A percentile compares a stretch with the other conserved stretches of the same genome.
Evolutionary conservation across 64 coral and sea anemone species (phyloP).

Genomic region (Montipora foliosa): DNA sequence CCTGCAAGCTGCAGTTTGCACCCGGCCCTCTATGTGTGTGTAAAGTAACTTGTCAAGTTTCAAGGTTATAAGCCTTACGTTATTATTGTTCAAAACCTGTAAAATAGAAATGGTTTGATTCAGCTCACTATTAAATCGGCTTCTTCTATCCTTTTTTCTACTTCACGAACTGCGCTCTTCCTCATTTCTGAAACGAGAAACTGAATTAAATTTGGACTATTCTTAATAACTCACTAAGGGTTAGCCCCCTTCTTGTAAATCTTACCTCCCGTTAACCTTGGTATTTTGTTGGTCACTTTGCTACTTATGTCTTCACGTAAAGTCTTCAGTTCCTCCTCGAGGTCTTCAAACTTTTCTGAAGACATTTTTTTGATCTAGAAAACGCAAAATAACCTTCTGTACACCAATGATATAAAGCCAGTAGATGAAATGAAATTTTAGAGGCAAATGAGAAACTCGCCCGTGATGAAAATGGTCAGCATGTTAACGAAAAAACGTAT

Average conservation of each 20-base stretch:
- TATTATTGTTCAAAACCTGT: too few relatives aligned
- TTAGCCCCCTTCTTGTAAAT: too few relatives aligned
- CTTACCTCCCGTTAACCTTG: constrained; percentile 83
- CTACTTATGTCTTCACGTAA: constrained; percentile 81
- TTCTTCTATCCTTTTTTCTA: constrained; percentile 96
- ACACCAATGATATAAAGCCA: too few relatives aligned
- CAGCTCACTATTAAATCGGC: constrained; percentile 85
- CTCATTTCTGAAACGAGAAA: constrained; percentile 74
- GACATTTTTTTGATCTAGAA: constrained; percentile 56
- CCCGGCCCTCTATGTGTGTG: too few relatives aligned
- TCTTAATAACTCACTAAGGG: too few relatives aligned
- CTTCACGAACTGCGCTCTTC: constrained; percentile 83
- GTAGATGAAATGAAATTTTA: background rate
- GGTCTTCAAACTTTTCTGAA: constrained; percentile 96
- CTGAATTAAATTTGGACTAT: background rate
- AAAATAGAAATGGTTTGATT: too few relatives aligned
- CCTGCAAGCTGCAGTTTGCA: too few relatives aligned
- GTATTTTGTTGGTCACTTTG: constrained; percentile 78
- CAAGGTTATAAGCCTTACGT: too few relatives aligned
- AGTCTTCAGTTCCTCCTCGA: constrained; percentile 85
- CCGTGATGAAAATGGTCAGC: constrained; percentile 7
- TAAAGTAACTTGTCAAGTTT: background rate
- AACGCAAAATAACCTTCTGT: background rate
- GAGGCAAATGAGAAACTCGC: background rate
- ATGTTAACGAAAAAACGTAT: background rate